These are phyloP conservation scores for Drosophila falleni DNA, from an alignment of 2,888 invertebrate species.

Conservation along the genomic window DNA sequence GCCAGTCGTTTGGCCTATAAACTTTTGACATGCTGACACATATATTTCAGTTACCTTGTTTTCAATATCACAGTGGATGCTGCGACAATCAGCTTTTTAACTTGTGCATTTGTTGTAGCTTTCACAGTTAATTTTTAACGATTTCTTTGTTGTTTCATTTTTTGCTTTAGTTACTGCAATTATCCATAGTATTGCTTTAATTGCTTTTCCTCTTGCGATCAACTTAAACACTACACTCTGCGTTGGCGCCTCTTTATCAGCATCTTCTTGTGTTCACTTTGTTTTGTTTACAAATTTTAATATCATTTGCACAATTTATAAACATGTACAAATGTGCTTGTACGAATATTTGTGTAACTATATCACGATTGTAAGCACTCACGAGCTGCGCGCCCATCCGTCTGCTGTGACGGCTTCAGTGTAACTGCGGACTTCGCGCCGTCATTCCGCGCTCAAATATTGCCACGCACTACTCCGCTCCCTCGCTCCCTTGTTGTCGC, in stretches of 20 bases:
- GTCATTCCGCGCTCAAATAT: constrained; percentile 70
- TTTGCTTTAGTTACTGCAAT: constrained; percentile 2
- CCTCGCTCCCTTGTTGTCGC: constrained; percentile 4
- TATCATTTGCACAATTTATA: constrained; percentile 21
- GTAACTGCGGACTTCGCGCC: constrained; percentile 67
- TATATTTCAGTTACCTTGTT: constrained; percentile 4
- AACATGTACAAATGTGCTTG: constrained; percentile 2
- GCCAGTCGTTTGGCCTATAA: constrained; percentile 23
- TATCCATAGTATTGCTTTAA: constrained; percentile 24
- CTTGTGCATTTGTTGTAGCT: constrained; percentile 40
- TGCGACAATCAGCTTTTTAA: constrained; percentile 32
- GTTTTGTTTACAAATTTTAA: constrained; percentile 38
- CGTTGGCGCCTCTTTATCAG: constrained; percentile 52
- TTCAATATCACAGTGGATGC: constrained; percentile 33
- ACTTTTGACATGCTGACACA: constrained; percentile 74
- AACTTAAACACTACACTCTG: constrained; percentile 47
- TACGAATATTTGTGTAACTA: constrained; percentile 7
- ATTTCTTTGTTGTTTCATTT: constrained; percentile 7
- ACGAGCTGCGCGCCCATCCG: constrained; percentile 56
- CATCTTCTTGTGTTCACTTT: constrained; percentile 32
- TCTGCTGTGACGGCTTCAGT: constrained; percentile 60
- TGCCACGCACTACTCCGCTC: constrained; percentile 50
- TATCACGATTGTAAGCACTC: constrained; percentile 23
- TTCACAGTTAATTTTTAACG: constrained; percentile 49
- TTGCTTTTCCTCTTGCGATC: constrained; percentile 58